Base-by-base conservation (phyloP, 2,888 invertebrate genomes). In the Monoplex corrugatus region DNA sequence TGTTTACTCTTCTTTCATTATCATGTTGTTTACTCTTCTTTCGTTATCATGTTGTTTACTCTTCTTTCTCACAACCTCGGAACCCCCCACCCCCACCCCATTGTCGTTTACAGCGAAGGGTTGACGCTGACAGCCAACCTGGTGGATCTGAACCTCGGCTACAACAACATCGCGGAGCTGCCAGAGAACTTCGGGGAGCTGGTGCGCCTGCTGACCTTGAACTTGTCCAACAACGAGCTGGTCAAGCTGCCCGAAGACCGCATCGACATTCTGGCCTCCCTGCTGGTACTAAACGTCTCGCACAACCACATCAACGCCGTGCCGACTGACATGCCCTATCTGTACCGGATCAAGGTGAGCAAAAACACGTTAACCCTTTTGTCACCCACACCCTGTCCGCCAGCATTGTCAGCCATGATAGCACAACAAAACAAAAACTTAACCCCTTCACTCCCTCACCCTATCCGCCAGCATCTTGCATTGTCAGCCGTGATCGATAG, bases 211-310 rank as follows among this genome's bases (percentile, higher is more conserved):
- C 90, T 93, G 23, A 91, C 89, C 75, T 89, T 96, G 82, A 93
- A 95, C 91, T 92, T 95, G 10, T 94, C 94, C 38, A 93, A 94
- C 92, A 95, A 95, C 91, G 93, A 94, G 78, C 90, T 95, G 43
- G 89, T 93, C 89, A 90, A 91, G 5, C 93, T 95, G 38, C 95
- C 95, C 10, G 94, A 94, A 86, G 94, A 95, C 87, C 87, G 90
- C 1, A 94, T 98, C 94, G 98, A 98, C 10, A 98, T 98, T 87
- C 97, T 99, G 97, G 97, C 97, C 0, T 98, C 98, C 96, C 96
- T 95, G 88, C 85, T 94, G 28, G 92, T 97, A 96, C 96, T 99
- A 82, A 98, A 98, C 95, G 95, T 99, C 16, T 97, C 98, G 6
- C 96, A 97, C 94, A 99, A 99, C 96, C 97, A 97, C 91, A 97